Base-by-base conservation (phyloP, 1,140 invertebrate species). In the Semibalanus balanoides region DNA sequence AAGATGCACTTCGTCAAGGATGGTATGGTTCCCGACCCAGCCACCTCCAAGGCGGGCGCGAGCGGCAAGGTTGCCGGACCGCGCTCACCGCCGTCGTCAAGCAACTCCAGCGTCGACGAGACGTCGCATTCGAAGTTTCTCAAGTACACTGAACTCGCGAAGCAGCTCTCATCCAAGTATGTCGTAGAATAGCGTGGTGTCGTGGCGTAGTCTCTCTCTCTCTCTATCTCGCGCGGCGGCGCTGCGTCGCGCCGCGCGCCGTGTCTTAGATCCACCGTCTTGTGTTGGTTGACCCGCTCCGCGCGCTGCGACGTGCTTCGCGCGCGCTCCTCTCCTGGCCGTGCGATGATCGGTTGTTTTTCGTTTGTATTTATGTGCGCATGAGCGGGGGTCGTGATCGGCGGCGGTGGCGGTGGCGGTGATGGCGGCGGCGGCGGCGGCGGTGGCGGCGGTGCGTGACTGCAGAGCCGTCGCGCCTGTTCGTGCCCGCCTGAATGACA, bases 1-100 rank as follows among this genome's bases (percentile, higher is more conserved):
- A 96, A 97, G 82, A 96, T 96, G 90, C 95, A 98, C 84, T 94
- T 97, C 81, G 93, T 97, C 31, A 97, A 97, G 83, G 95, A 97
- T 80, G 92, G 92, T 22, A 90, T 92, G 29, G 89, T 91, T 78
- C 90, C 90, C 5, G 91, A 90, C 80, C 0, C 85, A 89, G 75
- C 88, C 88, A 35, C 81, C 80, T 40, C 80, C 80, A 79, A 85
- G 82, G 78, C 75, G 78, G 77, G 78, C 77, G 78, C 77, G 79
- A 76, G 76, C 82, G 81, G 85, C 79, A 81, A 86, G 83, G 83
- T 83, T 79, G 84, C 82, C 78, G 85, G 77, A 80, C 85, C 78
- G 43, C 82, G 81, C 72, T 82, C 83, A 17, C 83, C 83, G 0
- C 71, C 51, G 40, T 74, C 79, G 43, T 78, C 78, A 31, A 78